Evolutionary conservation across 2,113 vertebrate species (phyloP).

Genomic region (Psammodynastes pulverulentus): DNA sequence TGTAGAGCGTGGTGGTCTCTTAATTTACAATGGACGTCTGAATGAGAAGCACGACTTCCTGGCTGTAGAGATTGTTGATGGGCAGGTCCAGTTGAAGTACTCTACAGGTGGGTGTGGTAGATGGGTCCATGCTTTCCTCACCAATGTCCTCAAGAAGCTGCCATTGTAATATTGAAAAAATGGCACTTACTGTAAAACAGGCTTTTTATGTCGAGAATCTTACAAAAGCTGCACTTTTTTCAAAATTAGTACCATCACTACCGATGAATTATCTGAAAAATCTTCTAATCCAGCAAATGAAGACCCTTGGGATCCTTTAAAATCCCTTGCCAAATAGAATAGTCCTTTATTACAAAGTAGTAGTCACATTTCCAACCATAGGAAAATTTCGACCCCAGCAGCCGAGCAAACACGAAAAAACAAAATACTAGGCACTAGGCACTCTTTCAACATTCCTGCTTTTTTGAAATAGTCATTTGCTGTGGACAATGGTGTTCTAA

Average conservation of each 20-base stretch:
- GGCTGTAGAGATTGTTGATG: constrained; percentile 90
- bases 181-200: neutral
- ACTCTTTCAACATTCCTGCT: neutral
- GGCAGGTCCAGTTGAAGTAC: constrained; percentile 93
- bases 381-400: neutral
- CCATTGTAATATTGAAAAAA: rapidly evolving
- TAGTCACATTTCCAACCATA: neutral
- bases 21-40: constrained; percentile 96
- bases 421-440: neutral
- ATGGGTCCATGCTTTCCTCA: neutral
- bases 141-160: neutral
- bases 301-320: too few relatives aligned
- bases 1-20: constrained; percentile 82
- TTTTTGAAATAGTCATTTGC: neutral
- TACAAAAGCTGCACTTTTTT: neutral
- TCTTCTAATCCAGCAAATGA: neutral
- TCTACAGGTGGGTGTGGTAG: constrained; percentile 83
- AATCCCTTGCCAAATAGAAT: neutral
- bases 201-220: neutral
- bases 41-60: constrained; percentile 98
- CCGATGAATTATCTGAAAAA: neutral
- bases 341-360: neutral
- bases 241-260: neutral
- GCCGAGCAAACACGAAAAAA: neutral
- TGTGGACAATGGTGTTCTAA: neutral